Evolutionary conservation across 1,140 invertebrate genomes (phyloP), one percentile per base, ranked within the genome.

Genomic region (Hycleus phaleratus): DNA sequence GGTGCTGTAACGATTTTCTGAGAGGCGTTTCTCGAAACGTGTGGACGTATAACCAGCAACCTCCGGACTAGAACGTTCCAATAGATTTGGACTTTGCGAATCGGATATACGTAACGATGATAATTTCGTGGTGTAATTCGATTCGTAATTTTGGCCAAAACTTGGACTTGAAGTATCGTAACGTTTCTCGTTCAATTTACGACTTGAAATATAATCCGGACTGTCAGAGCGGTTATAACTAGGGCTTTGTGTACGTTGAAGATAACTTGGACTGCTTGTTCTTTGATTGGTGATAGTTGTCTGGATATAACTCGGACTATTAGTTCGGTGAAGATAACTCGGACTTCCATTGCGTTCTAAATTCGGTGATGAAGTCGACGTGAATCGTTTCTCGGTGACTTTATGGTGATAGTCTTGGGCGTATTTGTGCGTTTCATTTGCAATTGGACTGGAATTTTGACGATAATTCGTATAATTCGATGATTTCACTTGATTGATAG

Each of bases 351-450:
- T 59, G 7, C 65, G 51, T 10, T 52, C 49, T 32, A 32, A 10
- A 42, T 42, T 42, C 9, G 40, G 40, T 9, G 64, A 61, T 1
- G 61, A 65, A 43, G 47, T 62, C 3, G 65, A 52, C 3, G 74
- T 56, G 70, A 73, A 50, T 71, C 75, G 60, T 71, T 79, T 65
- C 73, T 78, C 68, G 10, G 56, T 49, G 38, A 68, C 56, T 56
- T 61, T 64, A 42, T 57, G 62, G 47, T 68, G 68, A 39, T 70
- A 65, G 10, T 70, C 68, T 51, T 70, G 66, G 6, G 67, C 62
- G 44, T 62, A 68, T 50, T 67, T 70, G 18, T 67, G 62, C 4
- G 63, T 67, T 52, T 68, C 67, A 43, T 59, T 62, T 46, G 45
- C 38, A 38, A 68, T 53, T 12, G 68, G 68, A 65, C 67, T 70